Evolutionary conservation across 2,888 invertebrate species (phyloP).

Genomic region (Dryobotodes eremita): DNA sequence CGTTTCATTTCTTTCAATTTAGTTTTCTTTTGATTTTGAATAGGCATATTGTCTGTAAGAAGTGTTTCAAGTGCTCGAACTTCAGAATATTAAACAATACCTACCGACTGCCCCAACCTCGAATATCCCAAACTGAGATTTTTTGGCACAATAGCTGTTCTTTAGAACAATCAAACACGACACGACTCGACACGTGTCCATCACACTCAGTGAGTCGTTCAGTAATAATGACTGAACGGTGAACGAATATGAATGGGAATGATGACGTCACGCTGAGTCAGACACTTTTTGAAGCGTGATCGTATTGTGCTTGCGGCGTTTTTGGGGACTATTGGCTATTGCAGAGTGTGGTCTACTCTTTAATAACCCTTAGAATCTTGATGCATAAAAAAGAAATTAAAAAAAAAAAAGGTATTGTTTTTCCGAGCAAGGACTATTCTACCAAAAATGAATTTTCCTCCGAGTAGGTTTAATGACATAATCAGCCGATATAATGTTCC

Average conservation of each 20-base stretch:
- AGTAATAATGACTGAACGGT: slow-evolving; percentile 57
- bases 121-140: slow-evolving; percentile 6
- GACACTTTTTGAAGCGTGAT: slow-evolving; percentile 45
- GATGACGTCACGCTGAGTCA: slow-evolving; percentile 43
- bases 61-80: background rate
- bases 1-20: too few species aligned
- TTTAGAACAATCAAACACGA: slow-evolving; percentile 55
- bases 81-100: background rate
- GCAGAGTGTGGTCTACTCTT: background rate
- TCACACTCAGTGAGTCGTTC: slow-evolving; percentile 54
- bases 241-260: slow-evolving; percentile 52
- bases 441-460: background rate
- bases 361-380: background rate
- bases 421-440: background rate
- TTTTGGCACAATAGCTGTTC: slow-evolving; percentile 33
- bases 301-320: slow-evolving; percentile 39
- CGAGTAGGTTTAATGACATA: background rate
- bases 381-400: background rate
- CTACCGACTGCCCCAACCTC: background rate
- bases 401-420: background rate
- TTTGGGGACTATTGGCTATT: slow-evolving; percentile 7
- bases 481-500: too few species aligned
- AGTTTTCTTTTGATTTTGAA: background rate
- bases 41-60: too few species aligned
- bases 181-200: slow-evolving; percentile 60